phyloP scores from a whole-genome alignment of 2,888 invertebrate species.

The Cataglyphis livida region DNA sequence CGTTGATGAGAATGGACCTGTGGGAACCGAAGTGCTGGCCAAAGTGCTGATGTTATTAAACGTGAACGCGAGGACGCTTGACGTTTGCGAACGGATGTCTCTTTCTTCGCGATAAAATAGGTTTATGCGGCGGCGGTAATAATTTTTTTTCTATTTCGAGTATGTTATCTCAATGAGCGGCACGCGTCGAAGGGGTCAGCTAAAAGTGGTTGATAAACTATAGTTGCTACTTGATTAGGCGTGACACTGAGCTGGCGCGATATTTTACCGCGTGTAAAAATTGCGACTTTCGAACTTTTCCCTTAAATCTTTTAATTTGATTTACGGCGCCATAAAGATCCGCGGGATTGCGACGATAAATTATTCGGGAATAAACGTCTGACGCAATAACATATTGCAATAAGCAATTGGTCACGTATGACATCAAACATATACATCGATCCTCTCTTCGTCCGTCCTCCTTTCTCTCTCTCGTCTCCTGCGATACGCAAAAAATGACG shows the following conservation, averaged over 20 bases:
- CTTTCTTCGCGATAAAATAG: not conserved
- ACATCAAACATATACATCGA: slow-evolving; percentile 28
- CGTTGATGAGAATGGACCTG: slow-evolving; percentile 80
- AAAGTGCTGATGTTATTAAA: slow-evolving; percentile 31
- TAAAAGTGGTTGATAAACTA: slow-evolving; percentile 14
- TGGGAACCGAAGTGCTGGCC: slow-evolving; percentile 79
- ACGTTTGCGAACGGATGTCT: slow-evolving; percentile 59
- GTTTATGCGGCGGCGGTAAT: not conserved
- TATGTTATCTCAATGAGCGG: slow-evolving; percentile 7
- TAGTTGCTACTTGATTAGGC: not conserved
- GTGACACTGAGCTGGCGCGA: slow-evolving; percentile 28
- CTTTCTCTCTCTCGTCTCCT: not conserved
- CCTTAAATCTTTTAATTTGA: slow-evolving; percentile 66
- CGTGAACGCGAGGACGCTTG: slow-evolving; percentile 52
- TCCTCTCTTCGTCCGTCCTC: not conserved
- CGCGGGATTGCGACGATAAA: slow-evolving; percentile 66
- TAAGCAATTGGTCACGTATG: slow-evolving; percentile 27
- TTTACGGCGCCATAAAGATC: slow-evolving; percentile 66
- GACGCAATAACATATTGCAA: slow-evolving; percentile 51
- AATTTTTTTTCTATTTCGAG: slow-evolving; percentile 17
- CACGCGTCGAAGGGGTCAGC: not conserved
- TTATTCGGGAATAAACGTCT: slow-evolving; percentile 61
- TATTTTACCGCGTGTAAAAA: slow-evolving; percentile 55
- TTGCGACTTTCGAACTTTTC: slow-evolving; percentile 65
- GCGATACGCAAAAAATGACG: not conserved